Evolutionary conservation across 2,797 vertebrate species (phyloP).

Genomic region (Gymnothorax javanicus): DNA sequence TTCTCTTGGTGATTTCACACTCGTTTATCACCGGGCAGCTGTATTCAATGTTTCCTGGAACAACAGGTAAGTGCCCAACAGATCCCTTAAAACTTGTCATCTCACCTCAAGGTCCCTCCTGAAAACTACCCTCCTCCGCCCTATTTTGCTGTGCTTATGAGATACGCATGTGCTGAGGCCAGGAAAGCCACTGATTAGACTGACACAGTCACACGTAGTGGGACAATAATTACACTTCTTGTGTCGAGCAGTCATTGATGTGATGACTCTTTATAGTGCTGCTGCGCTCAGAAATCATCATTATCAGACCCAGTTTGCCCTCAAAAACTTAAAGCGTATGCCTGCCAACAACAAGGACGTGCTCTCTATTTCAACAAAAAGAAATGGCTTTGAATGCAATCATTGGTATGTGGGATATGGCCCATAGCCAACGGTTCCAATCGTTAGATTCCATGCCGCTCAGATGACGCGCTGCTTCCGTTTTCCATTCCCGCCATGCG

Average conservation of each 20-base stretch:
- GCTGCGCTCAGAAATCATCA: not conserved
- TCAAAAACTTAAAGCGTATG: not conserved
- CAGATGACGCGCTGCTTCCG: not conserved
- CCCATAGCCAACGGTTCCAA: too few relatives aligned
- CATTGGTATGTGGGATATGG: not conserved
- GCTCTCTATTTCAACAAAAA: too few relatives aligned
- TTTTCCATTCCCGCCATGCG: constrained; percentile 23
- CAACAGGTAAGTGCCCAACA: constrained; percentile 12
- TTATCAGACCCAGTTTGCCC: too few relatives aligned
- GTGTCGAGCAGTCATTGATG: not conserved
- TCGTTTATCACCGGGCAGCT: constrained; percentile 71
- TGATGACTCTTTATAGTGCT: not conserved
- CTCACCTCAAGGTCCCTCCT: not conserved
- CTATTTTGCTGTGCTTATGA: not conserved
- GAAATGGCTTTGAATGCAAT: too few relatives aligned
- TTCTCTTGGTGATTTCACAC: constrained; percentile 76
- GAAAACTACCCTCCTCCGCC: not conserved
- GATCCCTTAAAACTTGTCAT: not conserved
- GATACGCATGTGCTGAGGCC: not conserved
- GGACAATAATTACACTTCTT: not conserved
- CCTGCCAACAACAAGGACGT: not conserved
- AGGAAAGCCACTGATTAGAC: not conserved
- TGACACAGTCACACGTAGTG: not conserved
- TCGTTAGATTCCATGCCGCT: not conserved
- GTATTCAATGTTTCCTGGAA: constrained; percentile 76